phyloP scores from a whole-genome alignment of 2,888 invertebrate genomes.

The Seira sanloemensis region DNA sequence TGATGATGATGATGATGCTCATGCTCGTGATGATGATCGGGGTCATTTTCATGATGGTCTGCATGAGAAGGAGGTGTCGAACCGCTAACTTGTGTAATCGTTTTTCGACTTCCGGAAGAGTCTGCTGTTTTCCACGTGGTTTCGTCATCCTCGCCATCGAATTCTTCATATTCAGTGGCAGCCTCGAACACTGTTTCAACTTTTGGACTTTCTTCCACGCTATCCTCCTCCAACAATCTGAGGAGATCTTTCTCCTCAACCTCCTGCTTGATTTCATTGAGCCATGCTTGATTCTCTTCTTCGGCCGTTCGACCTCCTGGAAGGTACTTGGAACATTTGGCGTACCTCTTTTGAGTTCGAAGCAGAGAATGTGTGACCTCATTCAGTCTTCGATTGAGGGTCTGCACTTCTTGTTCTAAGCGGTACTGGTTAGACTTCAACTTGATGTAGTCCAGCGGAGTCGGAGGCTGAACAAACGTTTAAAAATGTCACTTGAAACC shows the following conservation, averaged over 20 bases:
- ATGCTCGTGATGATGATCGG: too few relatives aligned
- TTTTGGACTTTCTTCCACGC: neutral
- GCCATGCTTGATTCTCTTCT: constrained; percentile 50
- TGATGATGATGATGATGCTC: too few relatives aligned
- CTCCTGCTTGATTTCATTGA: constrained; percentile 47
- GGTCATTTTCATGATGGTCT: too few relatives aligned
- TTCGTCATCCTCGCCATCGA: too few relatives aligned
- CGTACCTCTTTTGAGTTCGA: constrained; percentile 20
- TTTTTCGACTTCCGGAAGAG: too few relatives aligned
- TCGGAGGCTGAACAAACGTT: constrained; percentile 33
- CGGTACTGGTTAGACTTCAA: constrained; percentile 49
- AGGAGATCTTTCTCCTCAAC: constrained; percentile 31
- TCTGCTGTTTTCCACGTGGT: too few relatives aligned
- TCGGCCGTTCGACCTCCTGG: constrained; percentile 55
- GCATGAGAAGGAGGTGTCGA: too few relatives aligned
- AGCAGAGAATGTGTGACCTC: constrained; percentile 34
- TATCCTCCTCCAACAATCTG: neutral
- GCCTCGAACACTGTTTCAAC: too few relatives aligned
- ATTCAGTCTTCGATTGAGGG: constrained; percentile 37
- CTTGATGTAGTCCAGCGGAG: constrained; percentile 57
- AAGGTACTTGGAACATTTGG: constrained; percentile 30
- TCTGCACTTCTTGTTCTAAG: constrained; percentile 43
- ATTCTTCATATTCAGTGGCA: too few relatives aligned
- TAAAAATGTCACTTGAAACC: neutral
- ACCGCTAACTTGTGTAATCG: too few relatives aligned